Evolutionary conservation across 1,140 invertebrate genomes (phyloP), one percentile per base, ranked within the genome.

Genomic region (Globodera rostochiensis): DNA sequence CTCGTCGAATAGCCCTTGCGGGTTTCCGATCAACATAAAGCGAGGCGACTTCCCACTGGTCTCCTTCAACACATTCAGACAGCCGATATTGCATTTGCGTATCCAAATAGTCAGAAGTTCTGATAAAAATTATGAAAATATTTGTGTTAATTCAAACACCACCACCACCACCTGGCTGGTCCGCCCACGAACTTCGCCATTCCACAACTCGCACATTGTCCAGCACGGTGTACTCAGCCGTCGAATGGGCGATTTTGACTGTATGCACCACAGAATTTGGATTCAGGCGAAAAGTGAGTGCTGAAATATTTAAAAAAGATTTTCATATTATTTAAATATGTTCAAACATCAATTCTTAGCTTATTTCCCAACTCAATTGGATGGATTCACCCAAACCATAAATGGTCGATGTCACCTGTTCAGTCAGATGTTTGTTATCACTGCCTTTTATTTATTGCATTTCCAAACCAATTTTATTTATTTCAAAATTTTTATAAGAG

Each of bases 21-120:
- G 45, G 69, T 85, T 60, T 11, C 84, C 84, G 49, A 85, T 87
- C 7, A 85, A 75, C 74, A 85, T 50, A 84, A 76, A 85, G 15
- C 84, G 82, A 36, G 85, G 79, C 46, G 85, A 45, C 19, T 84
- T 46, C 74, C 85, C 45, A 15, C 66, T 67, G 57, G 6, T 78
- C 60, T 60, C 21, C 60, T 84, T 83, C 15, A 77, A 49, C 85
- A 87, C 49, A 15, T 74, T 53, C 49, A 73, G 45, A 47, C 84
- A 85, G n/a, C 75, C 79, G 7, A 79, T 15, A 73, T 85, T 85
- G 71, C 84, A 85, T 8, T 36, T 64, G n/a, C 84, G 83, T 50
- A 85, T 36, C 84, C 84, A 85, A 75, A 85, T 53, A 36, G 85
- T 74, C 49, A 85, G 19, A 8, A 64, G 13, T 64, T 64, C 57